phyloP scores from a whole-genome alignment of 2,113 vertebrate species.

The Rhadina sibilatrix region DNA sequence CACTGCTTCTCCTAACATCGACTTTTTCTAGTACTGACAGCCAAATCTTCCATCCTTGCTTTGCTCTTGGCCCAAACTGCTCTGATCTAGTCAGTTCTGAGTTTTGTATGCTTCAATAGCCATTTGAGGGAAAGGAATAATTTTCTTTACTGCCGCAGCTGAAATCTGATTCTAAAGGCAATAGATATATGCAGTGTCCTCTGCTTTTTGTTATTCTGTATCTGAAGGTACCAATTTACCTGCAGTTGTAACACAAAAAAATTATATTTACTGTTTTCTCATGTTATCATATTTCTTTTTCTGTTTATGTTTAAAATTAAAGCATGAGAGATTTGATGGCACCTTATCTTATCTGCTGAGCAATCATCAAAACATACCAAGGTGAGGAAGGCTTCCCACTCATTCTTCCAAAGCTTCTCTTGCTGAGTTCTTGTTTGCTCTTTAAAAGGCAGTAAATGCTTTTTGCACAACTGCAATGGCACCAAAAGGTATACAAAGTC shows the following conservation, averaged over 20 bases:
- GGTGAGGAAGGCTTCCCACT: neutral
- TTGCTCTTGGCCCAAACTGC: neutral
- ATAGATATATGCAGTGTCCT: neutral
- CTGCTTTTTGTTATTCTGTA: neutral
- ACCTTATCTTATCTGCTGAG: neutral
- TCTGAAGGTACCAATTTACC: neutral
- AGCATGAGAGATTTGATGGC: neutral
- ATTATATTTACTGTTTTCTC: neutral
- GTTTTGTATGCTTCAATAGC: neutral
- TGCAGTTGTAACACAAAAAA: neutral
- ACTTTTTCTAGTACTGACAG: neutral
- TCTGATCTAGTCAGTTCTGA: neutral
- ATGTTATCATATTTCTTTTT: neutral
- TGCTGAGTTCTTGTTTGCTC: neutral
- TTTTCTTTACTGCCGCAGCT: neutral
- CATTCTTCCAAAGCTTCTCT: neutral
- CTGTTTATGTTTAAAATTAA: neutral
- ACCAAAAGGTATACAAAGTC: neutral
- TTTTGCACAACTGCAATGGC: neutral
- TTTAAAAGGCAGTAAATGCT: neutral
- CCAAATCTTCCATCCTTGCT: neutral
- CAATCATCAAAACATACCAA: neutral
- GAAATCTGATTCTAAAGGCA: neutral
- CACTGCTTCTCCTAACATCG: neutral
- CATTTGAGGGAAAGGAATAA: neutral